Percentiles rank a stretch among this genome's conserved stretches.
Evolutionary conservation across 2,113 vertebrate genomes (phyloP).

Genomic region (Brachyhypopomus occidentalis): DNA sequence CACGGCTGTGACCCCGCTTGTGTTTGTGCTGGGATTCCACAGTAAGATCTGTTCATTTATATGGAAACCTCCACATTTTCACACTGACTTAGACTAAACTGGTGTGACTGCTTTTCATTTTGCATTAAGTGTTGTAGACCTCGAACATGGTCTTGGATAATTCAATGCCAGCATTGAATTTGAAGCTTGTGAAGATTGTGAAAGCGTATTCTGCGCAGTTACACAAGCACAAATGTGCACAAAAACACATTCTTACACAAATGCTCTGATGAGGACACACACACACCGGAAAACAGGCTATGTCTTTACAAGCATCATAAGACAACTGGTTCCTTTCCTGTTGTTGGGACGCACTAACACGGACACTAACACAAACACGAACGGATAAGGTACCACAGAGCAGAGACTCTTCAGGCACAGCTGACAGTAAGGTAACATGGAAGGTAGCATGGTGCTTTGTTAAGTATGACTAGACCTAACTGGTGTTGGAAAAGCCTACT

Average conservation of each 20-base stretch:
- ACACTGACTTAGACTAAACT: slow-evolving; percentile 40
- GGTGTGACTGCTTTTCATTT: slow-evolving; percentile 54
- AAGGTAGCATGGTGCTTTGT: neutral
- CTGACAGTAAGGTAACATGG: neutral
- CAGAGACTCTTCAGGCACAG: neutral
- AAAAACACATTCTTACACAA: neutral
- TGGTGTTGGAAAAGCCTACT: neutral
- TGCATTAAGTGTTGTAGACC: slow-evolving; percentile 26
- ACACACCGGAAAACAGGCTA: neutral
- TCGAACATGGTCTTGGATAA: slow-evolving; percentile 27
- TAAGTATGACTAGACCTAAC: neutral
- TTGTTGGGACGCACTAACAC: neutral
- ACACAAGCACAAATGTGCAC: neutral
- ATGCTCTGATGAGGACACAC: neutral
- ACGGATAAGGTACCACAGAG: neutral
- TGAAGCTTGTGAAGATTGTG: neutral
- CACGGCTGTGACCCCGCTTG: slow-evolving; percentile 28
- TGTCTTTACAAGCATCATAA: slow-evolving; percentile 1
- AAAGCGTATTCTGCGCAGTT: slow-evolving; percentile 4
- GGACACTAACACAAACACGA: neutral
- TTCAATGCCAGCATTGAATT: neutral
- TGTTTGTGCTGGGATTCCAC: neutral
- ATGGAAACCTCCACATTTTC: slow-evolving; percentile 36
- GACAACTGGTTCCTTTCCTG: slow-evolving; percentile 12
- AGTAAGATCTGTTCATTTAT: slow-evolving; percentile 16